Percentiles rank a stretch among this genome's conserved stretches.
Conservation (phyloP, 1,140 invertebrate genomes). For the Liolophura sinensis region DNA sequence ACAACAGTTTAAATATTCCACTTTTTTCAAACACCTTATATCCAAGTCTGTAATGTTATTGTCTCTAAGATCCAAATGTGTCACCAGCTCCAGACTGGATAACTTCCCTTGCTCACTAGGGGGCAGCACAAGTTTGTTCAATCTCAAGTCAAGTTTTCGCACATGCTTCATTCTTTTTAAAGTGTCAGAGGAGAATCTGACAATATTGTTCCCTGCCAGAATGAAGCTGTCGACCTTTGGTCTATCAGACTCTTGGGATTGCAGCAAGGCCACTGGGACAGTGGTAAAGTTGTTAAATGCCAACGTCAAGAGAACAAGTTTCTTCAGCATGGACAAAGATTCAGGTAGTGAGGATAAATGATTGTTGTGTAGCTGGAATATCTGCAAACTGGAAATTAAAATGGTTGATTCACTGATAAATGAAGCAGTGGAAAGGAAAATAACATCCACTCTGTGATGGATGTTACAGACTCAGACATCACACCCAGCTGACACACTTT, state of each 20-base stretch:
- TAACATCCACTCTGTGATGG: no score
- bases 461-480: no score
- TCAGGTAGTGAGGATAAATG: constrained; percentile 47
- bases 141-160: constrained; percentile 55
- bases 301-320: constrained; percentile 50
- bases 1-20: constrained; percentile 57
- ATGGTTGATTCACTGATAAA: no score
- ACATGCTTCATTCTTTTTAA: constrained; percentile 50
- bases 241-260: constrained; percentile 29
- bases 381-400: constrained; percentile 50
- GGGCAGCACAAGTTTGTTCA: constrained; percentile 53
- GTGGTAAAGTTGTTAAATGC: constrained; percentile 56
- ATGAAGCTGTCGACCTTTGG: constrained; percentile 51
- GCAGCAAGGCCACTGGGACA: constrained; percentile 44
- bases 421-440: no score
- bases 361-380: constrained; percentile 57
- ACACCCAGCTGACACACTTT: no score
- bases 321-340: constrained; percentile 44
- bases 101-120: constrained; percentile 54
- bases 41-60: constrained; percentile 54
- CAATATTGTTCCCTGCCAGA: constrained; percentile 57
- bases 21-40: constrained; percentile 43
- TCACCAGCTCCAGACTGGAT: constrained; percentile 49
- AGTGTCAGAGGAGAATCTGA: constrained; percentile 42
- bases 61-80: constrained; percentile 55